These are phyloP conservation scores for Caenorhabditis tropicalis DNA, from an alignment of 1,140 invertebrate genomes.

Conservation along the genomic window DNA sequence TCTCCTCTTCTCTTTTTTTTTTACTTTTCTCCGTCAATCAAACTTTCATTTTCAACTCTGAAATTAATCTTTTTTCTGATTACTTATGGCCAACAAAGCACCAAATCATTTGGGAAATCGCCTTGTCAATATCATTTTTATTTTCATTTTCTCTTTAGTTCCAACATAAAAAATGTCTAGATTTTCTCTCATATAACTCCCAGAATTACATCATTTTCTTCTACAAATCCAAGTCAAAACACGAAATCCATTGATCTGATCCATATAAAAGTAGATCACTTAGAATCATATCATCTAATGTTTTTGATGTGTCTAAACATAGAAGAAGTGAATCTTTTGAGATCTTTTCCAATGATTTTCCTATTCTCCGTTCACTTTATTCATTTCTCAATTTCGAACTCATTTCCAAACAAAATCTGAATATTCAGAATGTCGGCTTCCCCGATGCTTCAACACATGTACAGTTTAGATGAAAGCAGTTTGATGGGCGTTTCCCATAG, in stretches of 20 bases:
- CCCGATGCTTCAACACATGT: conserved; percentile 51
- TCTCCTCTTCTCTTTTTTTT: background rate
- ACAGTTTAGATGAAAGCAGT: conserved; percentile 50
- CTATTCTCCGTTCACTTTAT: background rate
- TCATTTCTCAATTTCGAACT: background rate
- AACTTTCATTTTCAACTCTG: no score
- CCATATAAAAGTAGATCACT: background rate
- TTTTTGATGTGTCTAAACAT: no score
- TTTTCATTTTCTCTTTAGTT: background rate
- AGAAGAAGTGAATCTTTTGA: no score
- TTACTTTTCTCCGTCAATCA: background rate
- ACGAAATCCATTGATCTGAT: background rate
- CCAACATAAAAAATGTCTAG: background rate
- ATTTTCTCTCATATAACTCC: background rate
- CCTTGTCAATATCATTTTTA: no score
- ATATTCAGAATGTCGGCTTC: conserved; percentile 22
- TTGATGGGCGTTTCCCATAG: conserved; percentile 24
- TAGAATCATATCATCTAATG: no score
- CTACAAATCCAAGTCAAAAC: background rate
- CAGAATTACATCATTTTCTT: background rate
- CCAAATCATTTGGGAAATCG: background rate
- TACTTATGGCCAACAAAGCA: background rate
- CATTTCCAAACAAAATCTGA: background rate
- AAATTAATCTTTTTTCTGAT: no score
- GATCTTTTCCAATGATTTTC: no score